Base-by-base conservation (phyloP, 2,113 vertebrate species). In the Cyanoliseus patagonus region DNA sequence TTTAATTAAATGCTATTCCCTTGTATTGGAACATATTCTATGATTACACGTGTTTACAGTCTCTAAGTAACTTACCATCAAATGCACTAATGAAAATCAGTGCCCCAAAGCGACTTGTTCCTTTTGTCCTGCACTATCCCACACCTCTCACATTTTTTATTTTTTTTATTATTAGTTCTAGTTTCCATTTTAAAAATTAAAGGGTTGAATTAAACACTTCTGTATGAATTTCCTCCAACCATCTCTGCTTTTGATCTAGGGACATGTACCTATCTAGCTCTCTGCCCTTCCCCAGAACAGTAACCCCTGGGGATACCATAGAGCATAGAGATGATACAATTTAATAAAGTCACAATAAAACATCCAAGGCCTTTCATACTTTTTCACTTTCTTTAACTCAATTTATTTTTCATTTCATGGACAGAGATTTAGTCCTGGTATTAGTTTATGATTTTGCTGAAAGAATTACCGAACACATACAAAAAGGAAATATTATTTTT, bases 331-430 rank as follows among this genome's bases (percentile, higher is more conserved):
- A 96, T 96, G 92, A 98, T 96, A 97, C 97, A 97, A 98, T 98
- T 98, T 98, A 98, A 98, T 98, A 98, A 98, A 97, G 97, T 98
- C 97, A 98, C 98, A 98, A 98, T 98, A 97, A 98, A 98, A 97
- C 97, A 98, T 97, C 98, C 97, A 95, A 97, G 96, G 98, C 97
- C 98, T 97, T 96, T 97, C 97, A 97, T 98, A 97, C 97, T 98
- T 98, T 96, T 94, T 97, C 97, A 97, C 97, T 98, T 97, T 97
- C 98, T 98, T 98, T 98, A 98, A 98, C 98, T 98, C 96, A 98
- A 98, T 99, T 99, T 98, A 98, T 98, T 98, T 99, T 98, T 98
- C 98, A 98, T 98, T 99, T 98, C 97, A 98, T 98, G 98, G 98
- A 98, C 98, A 98, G 98, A 98, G 97, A 98, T 98, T 98, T 98